Evolutionary conservation across 1,140 invertebrate genomes (phyloP), one percentile per base, ranked within the genome.

Genomic region (Halesus radiatus): DNA sequence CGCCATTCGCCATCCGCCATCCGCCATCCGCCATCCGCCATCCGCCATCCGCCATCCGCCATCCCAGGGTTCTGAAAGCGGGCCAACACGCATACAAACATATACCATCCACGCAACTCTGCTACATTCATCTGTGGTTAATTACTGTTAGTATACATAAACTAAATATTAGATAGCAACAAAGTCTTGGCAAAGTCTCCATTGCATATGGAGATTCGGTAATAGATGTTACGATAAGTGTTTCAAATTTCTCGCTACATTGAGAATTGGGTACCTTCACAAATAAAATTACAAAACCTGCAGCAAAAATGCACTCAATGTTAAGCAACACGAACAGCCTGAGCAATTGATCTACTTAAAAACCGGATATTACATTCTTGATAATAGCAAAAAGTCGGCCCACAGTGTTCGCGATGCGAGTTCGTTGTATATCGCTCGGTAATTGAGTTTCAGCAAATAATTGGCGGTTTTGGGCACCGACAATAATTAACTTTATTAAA

Each of bases 251-350:
- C 3, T 32, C 5, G 32, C 32, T 32, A 32, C 32, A 0, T 1
- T 45, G 37, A 0, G 10, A 45, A 13, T 45, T 45, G 13, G 37
- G 37, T 45, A 45, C 37, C 37, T 45, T 45, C 37, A 45, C 10
- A 45, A 45, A 45, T 45, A 45, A 45, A 10, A 45, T 45, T 45
- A 45, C 37, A 56, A 56, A n/a, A 56, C 54, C 54, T 22, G n/a
- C 54, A 56, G 18, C 54, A 56, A 56, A 56, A 56, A 22, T 56
- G 54, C 54, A 56, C 20, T 56, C 54, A 56, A 56, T 56, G 54
- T 56, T 56, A 56, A 56, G 54, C 54, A 56, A 56, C 54, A 22
- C 54, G 4, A 56, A 56, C 54, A 56, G 54, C 54, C 20, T 10
- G 54, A 56, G 54, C 54, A 56, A 22, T 22, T 56, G 54, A n/a